Conservation (phyloP, 2,888 invertebrate species). For the Mythimna ferrago region DNA sequence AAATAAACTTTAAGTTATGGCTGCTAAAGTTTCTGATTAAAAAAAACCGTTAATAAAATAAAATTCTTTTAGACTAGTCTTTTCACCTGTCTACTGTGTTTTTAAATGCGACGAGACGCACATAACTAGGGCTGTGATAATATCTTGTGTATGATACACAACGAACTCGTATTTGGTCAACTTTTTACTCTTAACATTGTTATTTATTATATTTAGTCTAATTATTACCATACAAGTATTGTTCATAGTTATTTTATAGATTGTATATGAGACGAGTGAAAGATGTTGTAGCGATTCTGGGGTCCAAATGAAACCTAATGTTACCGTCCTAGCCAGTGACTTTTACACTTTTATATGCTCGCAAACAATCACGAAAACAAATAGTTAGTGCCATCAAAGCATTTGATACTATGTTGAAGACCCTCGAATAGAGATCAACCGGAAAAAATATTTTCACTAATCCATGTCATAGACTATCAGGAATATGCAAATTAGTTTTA, state of each 20-base stretch:
- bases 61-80: conserved; percentile 62
- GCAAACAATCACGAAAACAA: conserved; percentile 50
- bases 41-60: conserved; percentile 39
- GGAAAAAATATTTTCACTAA: conserved; percentile 58
- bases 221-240: conserved; percentile 87
- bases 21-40: conserved; percentile 44
- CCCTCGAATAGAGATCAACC: conserved; percentile 65
- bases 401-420: conserved; percentile 65
- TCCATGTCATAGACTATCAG: conserved; percentile 69
- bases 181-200: conserved; percentile 70
- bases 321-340: conserved; percentile 87
- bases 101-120: conserved; percentile 77
- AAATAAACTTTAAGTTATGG: conserved; percentile 39
- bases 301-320: conserved; percentile 76
- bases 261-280: conserved; percentile 79
- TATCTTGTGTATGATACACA: conserved; percentile 73
- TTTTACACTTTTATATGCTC: conserved; percentile 65
- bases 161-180: conserved; percentile 80
- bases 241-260: conserved; percentile 79
- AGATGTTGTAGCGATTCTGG: conserved; percentile 68
- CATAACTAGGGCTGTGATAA: conserved; percentile 89
- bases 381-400: conserved; percentile 67
- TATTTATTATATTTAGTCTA: conserved; percentile 73
- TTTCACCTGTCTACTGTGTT: conserved; percentile 70
- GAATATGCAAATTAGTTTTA: conserved; percentile 22